A percentile compares a stretch with the other conserved stretches of the same genome.
phyloP scores from a whole-genome alignment of 2,113 vertebrate species.

The Urocitellus parryii region DNA sequence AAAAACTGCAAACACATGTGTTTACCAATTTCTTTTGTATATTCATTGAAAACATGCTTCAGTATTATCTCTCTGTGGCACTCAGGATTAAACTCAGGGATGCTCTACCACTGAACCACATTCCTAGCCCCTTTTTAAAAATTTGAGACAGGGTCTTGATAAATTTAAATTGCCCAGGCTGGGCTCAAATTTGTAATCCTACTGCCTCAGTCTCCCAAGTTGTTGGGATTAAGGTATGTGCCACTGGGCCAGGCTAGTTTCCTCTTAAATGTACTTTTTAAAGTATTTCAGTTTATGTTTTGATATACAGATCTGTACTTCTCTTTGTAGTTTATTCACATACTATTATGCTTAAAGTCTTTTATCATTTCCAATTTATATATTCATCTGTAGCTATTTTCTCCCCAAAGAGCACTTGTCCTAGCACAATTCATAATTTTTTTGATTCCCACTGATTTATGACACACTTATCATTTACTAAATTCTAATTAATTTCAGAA shows the following conservation, averaged over 20 bases:
- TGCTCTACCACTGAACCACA: no score
- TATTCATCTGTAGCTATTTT: background rate
- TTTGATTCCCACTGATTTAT: background rate
- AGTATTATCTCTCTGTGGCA: background rate
- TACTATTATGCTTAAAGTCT: background rate
- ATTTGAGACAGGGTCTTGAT: background rate
- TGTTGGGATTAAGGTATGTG: no score
- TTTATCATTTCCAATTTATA: constrained; percentile 30
- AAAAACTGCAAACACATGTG: background rate
- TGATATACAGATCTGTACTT: background rate
- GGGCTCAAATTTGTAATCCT: no score
- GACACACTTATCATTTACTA: background rate
- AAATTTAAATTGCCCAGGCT: no score
- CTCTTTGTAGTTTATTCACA: constrained; percentile 2
- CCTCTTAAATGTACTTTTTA: background rate
- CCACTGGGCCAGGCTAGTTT: no score
- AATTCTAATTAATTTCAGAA: constrained; percentile 25
- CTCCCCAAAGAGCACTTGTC: background rate
- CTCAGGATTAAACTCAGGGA: no score
- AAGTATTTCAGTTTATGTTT: background rate
- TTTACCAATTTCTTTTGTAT: background rate
- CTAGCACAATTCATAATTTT: background rate
- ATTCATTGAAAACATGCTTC: background rate
- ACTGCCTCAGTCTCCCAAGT: no score
- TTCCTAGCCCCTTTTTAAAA: no score